Evolutionary conservation across 2,797 vertebrate genomes (phyloP).

Genomic region (Malurus splendens): DNA sequence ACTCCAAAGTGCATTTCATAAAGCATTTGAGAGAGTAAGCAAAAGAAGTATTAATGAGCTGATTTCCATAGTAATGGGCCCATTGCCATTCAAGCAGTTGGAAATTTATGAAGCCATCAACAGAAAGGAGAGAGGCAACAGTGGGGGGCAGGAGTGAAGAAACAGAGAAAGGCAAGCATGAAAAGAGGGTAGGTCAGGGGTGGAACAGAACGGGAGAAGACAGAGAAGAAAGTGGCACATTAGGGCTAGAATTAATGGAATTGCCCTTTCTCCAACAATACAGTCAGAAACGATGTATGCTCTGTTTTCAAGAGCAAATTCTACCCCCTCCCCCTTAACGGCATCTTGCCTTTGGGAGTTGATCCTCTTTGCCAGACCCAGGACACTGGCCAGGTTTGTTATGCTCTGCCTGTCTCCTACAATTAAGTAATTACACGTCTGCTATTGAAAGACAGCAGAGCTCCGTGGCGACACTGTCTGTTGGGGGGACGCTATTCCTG

Average conservation of each 20-base stretch:
- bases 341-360: slow-evolving; percentile 2
- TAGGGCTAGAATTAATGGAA: background rate
- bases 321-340: background rate
- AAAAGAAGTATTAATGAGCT: slow-evolving; percentile 27
- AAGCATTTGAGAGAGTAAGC: background rate
- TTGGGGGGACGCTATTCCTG: background rate
- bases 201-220: background rate
- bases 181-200: background rate
- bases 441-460: slow-evolving; percentile 8
- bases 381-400: background rate
- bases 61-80: slow-evolving; percentile 46
- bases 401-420: slow-evolving; percentile 36
- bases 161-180: background rate
- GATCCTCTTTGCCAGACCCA: slow-evolving; percentile 10
- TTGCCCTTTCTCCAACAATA: slow-evolving; percentile 10
- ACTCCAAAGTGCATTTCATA: background rate
- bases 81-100: slow-evolving; percentile 6
- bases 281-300: background rate
- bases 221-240: background rate
- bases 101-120: slow-evolving; percentile 56
- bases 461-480: background rate
- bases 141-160: background rate
- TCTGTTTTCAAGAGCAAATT: background rate
- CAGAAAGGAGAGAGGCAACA: background rate
- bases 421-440: slow-evolving; percentile 47